A percentile compares a stretch with the other conserved stretches of the same genome.
These are phyloP conservation scores for Etheostoma perlongum DNA, from an alignment of 2,797 vertebrate genomes.

Conservation along the genomic window DNA sequence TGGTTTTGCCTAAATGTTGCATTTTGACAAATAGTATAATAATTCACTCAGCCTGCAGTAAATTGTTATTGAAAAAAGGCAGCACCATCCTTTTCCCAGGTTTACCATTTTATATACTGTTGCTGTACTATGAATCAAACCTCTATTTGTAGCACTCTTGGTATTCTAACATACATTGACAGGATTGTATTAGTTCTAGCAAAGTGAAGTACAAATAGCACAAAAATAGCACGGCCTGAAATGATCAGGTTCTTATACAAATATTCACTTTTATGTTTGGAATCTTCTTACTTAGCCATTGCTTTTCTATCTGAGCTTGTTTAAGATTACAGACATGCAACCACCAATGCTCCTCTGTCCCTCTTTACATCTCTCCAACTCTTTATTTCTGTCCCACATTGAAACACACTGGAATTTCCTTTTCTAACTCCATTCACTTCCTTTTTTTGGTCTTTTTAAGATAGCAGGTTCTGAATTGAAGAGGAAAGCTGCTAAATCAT, in stretches of 20 bases:
- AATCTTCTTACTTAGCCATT: not conserved
- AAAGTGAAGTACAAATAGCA: not conserved
- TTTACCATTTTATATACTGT: not conserved
- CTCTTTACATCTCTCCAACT: not conserved
- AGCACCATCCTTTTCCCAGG: not conserved
- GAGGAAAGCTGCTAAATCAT: slow-evolving; percentile 38
- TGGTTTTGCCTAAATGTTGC: slow-evolving; percentile 1
- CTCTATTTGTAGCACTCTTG: slow-evolving; percentile 4
- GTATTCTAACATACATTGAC: not conserved
- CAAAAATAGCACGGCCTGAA: slow-evolving; percentile 4
- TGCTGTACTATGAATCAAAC: slow-evolving; percentile 1
- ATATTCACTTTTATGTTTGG: slow-evolving; percentile 1
- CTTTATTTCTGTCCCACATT: not conserved
- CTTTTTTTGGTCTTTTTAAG: not conserved
- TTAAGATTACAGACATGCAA: not conserved
- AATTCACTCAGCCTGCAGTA: not conserved
- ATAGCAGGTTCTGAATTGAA: not conserved
- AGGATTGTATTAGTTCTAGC: not conserved
- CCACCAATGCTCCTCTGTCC: not conserved
- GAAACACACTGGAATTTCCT: not conserved
- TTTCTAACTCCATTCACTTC: not conserved
- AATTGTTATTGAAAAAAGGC: not conserved
- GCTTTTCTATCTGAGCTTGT: not conserved
- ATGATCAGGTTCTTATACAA: not conserved
- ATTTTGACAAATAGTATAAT: not conserved